Percentiles rank a stretch among this genome's conserved stretches.
These are phyloP conservation scores for Thymelicus sylvestris DNA, from an alignment of 2,888 invertebrate genomes.

Conservation along the genomic window DNA sequence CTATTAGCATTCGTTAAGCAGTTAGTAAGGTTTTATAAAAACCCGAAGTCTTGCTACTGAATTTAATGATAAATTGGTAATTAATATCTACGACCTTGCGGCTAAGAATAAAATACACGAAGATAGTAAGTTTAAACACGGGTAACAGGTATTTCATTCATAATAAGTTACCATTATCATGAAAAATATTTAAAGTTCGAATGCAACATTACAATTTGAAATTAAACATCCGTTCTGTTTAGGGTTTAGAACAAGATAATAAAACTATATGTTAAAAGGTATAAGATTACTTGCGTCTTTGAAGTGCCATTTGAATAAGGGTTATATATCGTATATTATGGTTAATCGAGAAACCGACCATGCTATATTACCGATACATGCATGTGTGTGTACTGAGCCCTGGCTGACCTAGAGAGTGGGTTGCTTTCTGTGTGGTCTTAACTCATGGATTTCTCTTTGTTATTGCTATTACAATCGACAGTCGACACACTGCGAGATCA, in stretches of 20 bases:
- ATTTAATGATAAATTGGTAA: no score
- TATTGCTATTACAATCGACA: conserved; percentile 1
- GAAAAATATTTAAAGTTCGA: no score
- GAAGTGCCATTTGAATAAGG: not conserved
- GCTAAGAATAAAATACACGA: no score
- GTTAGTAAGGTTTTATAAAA: no score
- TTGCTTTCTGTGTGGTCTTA: conserved; percentile 14
- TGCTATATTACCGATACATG: not conserved
- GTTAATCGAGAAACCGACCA: conserved; percentile 13
- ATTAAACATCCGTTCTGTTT: not conserved
- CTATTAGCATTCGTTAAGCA: not conserved
- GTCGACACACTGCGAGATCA: not conserved
- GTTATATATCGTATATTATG: conserved; percentile 7
- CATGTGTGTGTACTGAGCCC: conserved; percentile 3
- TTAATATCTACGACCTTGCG: no score
- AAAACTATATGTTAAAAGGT: not conserved
- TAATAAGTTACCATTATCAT: no score
- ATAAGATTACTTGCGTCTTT: not conserved
- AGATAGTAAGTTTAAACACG: no score
- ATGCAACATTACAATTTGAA: no score
- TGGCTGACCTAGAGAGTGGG: conserved; percentile 33
- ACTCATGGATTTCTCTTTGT: conserved; percentile 11
- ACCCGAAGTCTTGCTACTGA: no score
- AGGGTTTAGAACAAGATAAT: not conserved
- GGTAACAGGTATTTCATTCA: no score